phyloP scores from a whole-genome alignment of 2,888 invertebrate species.

The Cacoxenus indagator region DNA sequence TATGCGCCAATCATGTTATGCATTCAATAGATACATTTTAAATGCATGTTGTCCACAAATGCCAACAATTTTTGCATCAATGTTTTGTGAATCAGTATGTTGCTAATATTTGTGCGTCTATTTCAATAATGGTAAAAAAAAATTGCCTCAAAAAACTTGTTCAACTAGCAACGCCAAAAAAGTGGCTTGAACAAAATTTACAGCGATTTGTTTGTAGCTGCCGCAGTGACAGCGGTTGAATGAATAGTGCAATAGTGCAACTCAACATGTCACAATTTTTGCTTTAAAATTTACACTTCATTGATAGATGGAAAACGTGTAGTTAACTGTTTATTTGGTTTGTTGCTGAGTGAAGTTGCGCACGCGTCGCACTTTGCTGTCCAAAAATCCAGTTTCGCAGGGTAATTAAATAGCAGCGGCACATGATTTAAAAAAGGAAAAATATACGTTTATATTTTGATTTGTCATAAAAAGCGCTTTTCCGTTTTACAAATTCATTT shows the following conservation, averaged over 20 bases:
- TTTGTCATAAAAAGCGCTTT: neutral
- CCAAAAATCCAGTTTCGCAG: neutral
- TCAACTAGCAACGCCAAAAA: neutral
- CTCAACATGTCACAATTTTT: neutral
- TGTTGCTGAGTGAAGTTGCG: slow-evolving; percentile 25
- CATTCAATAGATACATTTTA: neutral
- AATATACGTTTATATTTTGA: neutral
- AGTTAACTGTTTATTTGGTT: neutral
- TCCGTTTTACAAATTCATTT: neutral
- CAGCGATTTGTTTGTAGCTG: neutral
- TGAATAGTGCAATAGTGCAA: neutral
- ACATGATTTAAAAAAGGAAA: too few species aligned
- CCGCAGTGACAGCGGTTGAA: neutral
- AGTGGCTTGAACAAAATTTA: neutral
- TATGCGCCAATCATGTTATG: neutral
- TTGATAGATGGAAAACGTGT: neutral
- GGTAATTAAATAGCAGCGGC: slow-evolving; percentile 11
- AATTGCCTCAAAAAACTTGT: neutral
- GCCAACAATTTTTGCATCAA: slow-evolving; percentile 9
- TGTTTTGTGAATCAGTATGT: neutral
- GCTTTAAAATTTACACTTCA: neutral
- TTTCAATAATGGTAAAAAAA: neutral
- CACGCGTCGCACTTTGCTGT: neutral
- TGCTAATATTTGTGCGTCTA: neutral
- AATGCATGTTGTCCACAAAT: slow-evolving; percentile 8